Percentiles rank a stretch among this genome's conserved stretches.
Conservation (phyloP, 2,797 vertebrate genomes). For the Hyperoplus immaculatus region DNA sequence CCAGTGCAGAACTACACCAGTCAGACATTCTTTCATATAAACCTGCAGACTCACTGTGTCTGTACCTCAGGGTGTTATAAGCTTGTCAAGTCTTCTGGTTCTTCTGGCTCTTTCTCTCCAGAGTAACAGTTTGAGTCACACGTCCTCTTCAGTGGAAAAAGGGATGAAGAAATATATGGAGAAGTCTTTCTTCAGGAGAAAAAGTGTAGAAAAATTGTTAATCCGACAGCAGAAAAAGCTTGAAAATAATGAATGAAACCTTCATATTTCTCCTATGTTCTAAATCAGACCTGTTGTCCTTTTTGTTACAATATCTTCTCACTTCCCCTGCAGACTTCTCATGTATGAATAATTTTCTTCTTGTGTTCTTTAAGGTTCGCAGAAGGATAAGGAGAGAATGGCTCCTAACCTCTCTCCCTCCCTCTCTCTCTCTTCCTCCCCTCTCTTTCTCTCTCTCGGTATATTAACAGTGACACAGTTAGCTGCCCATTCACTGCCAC, state of each 20-base stretch:
- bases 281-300: not conserved
- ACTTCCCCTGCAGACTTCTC: conserved; percentile 3
- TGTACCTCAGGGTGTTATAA: conserved; percentile 15
- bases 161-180: conserved; percentile 18
- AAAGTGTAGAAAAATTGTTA: conserved; percentile 27
- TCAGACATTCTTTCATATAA: too few species aligned
- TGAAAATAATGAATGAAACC: not conserved
- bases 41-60: too few species aligned
- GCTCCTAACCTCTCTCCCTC: conserved; percentile 20
- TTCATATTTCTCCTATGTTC: not conserved
- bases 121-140: not conserved
- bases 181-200: not conserved
- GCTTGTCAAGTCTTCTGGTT: conserved; percentile 11
- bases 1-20: too few species aligned
- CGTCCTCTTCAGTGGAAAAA: conserved; percentile 30
- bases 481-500: conserved; percentile 80
- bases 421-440: conserved; percentile 23
- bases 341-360: not conserved
- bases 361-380: conserved; percentile 3
- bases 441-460: conserved; percentile 35
- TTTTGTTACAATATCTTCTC: conserved; percentile 3
- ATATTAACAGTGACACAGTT: conserved; percentile 63
- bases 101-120: conserved; percentile 12
- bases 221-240: conserved; percentile 21
- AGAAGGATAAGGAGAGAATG: conserved; percentile 29